A percentile compares a stretch with the other conserved stretches of the same genome.
Evolutionary conservation across 2,113 vertebrate genomes (phyloP).

Genomic region (Podocnemis expansa): DNA sequence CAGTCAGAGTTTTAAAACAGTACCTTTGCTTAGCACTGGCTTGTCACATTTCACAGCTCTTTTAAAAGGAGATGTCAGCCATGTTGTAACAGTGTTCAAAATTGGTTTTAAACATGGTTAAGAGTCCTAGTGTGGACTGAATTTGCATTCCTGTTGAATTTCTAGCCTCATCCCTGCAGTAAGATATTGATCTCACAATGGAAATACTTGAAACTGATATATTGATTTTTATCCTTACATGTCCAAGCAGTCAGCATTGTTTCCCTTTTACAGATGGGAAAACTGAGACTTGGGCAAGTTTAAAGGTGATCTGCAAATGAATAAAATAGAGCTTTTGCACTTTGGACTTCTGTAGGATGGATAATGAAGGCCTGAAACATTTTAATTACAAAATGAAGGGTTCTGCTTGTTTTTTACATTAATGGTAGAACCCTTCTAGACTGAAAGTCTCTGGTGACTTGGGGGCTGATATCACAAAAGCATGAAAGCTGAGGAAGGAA

Average conservation of each 20-base stretch:
- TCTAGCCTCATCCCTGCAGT: background rate
- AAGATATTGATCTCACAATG: background rate
- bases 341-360: background rate
- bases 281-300: background rate
- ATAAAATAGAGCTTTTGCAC: background rate
- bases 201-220: background rate
- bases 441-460: background rate
- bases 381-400: background rate
- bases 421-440: background rate
- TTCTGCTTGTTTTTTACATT: background rate
- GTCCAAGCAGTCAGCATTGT: background rate
- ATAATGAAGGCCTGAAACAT: background rate
- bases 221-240: background rate
- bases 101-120: background rate
- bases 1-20: background rate
- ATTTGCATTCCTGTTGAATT: background rate
- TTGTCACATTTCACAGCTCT: background rate
- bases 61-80: rapidly evolving
- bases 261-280: background rate
- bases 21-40: background rate
- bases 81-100: background rate
- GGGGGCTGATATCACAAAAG: background rate
- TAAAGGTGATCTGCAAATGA: background rate
- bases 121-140: background rate
- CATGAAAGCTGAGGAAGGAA: background rate